phyloP scores from a whole-genome alignment of 2,797 vertebrate species.

The Paratrypauchen microcephalus region DNA sequence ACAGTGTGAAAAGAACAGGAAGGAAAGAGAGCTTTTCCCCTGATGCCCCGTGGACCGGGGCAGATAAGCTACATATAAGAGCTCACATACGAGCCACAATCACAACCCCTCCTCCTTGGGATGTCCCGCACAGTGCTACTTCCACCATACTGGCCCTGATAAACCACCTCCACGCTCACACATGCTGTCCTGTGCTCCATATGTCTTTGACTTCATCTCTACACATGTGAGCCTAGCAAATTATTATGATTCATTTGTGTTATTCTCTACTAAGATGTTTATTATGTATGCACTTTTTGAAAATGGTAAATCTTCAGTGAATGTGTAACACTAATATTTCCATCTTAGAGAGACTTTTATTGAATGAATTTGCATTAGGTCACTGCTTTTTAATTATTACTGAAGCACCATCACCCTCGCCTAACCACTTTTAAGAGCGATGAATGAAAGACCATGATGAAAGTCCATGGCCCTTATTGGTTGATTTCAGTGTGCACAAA shows the following conservation, averaged over 20 bases:
- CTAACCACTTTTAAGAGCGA: not conserved
- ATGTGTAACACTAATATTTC: not conserved
- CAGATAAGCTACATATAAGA: conserved; percentile 80
- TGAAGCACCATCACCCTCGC: not conserved
- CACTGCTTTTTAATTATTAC: not conserved
- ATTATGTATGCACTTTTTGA: not conserved
- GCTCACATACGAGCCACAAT: conserved; percentile 46
- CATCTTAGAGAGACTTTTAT: too few species aligned
- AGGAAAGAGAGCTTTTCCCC: conserved; percentile 79
- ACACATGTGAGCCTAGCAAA: not conserved
- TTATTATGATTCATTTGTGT: not conserved
- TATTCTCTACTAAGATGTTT: not conserved
- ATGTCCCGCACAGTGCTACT: conserved; percentile 53
- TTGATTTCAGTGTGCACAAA: conserved; percentile 19
- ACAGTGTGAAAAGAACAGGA: conserved; percentile 81
- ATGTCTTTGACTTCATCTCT: not conserved
- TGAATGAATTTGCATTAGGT: not conserved
- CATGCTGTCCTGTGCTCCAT: conserved; percentile 36
- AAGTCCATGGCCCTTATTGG: conserved; percentile 4
- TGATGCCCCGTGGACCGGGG: conserved; percentile 72
- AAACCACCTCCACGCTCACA: conserved; percentile 45
- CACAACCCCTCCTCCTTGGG: conserved; percentile 53
- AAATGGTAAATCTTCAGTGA: not conserved
- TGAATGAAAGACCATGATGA: not conserved
- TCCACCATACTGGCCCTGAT: conserved; percentile 60